phyloP scores from a whole-genome alignment of 2,888 invertebrate genomes.

The Hedychridium roseum region DNA sequence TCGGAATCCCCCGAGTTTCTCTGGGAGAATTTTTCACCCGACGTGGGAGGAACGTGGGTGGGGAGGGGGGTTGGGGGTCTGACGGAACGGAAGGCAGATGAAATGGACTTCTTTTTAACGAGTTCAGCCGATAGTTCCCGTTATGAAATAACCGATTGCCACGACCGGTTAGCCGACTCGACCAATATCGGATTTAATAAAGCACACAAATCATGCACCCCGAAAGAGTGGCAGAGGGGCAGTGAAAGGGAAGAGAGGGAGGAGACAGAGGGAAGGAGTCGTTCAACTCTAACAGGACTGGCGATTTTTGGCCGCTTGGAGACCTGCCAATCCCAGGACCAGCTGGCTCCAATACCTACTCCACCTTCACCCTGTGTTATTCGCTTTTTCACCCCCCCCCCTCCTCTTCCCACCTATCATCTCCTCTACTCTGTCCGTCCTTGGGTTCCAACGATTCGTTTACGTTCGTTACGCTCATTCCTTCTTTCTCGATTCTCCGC shows the following conservation, averaged over 20 bases:
- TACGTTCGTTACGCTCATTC: too few species aligned
- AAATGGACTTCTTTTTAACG: too few species aligned
- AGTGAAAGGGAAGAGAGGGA: conserved; percentile 11
- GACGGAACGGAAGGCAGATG: too few species aligned
- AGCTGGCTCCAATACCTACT: conserved; percentile 31
- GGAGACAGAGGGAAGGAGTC: conserved; percentile 8
- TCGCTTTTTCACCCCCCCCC: neutral
- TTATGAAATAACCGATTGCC: conserved; percentile 30
- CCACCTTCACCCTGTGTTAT: conserved; percentile 14
- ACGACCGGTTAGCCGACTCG: conserved; percentile 33
- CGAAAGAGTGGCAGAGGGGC: conserved; percentile 29
- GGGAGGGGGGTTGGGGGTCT: conserved; percentile 9
- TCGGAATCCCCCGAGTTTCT: too few species aligned
- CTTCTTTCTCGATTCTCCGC: too few species aligned
- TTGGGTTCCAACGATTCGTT: too few species aligned
- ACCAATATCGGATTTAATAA: conserved; percentile 55
- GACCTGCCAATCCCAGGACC: conserved; percentile 47
- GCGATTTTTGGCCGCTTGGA: conserved; percentile 51
- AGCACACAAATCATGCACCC: conserved; percentile 51
- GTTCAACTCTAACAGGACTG: conserved; percentile 3
- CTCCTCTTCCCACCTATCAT: neutral
- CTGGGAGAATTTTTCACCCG: conserved; percentile 1
- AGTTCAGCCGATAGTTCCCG: conserved; percentile 14
- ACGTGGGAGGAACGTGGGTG: conserved; percentile 6
- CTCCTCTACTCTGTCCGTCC: neutral